Conservation (phyloP, 1,140 invertebrate species). For the Brachionus rubens region DNA sequence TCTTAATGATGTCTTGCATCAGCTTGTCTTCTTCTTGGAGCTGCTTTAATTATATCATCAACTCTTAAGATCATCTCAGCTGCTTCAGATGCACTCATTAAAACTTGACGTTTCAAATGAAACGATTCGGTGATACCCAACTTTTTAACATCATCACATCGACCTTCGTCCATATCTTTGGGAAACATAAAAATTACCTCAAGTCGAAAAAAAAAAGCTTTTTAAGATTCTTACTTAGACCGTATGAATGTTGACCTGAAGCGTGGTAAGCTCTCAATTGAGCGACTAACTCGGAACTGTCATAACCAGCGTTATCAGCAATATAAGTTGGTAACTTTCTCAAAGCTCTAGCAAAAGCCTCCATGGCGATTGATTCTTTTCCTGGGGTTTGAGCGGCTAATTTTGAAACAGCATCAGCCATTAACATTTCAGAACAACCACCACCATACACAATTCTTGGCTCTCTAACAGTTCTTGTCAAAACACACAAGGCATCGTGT, state of each 20-base stretch:
- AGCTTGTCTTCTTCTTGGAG: conserved; percentile 80
- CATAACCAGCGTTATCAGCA: conserved; percentile 96
- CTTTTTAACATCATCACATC: conserved; percentile 78
- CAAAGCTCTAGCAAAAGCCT: conserved; percentile 85
- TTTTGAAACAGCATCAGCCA: conserved; percentile 83
- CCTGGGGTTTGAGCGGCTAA: conserved; percentile 84
- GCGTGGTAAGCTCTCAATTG: conserved; percentile 84
- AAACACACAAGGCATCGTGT: conserved; percentile 95
- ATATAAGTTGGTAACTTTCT: conserved; percentile 84
- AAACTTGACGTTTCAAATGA: conserved; percentile 89
- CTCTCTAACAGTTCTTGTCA: conserved; percentile 90
- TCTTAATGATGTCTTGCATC: conserved; percentile 66
- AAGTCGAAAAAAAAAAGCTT: neutral
- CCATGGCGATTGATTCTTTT: conserved; percentile 95
- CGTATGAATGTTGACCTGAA: conserved; percentile 71
- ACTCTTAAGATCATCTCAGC: conserved; percentile 98
- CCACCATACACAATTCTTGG: conserved; percentile 85
- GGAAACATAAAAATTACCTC: conserved; percentile 47
- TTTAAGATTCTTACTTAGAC: conserved; percentile 76
- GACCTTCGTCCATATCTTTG: conserved; percentile 78
- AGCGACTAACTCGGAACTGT: conserved; percentile 87
- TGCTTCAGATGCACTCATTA: conserved; percentile 89
- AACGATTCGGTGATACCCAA: conserved; percentile 93
- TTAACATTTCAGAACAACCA: conserved; percentile 84
- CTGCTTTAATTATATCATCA: conserved; percentile 91